Conservation (phyloP, 2,888 invertebrate species). For the Axea sp. region DNA sequence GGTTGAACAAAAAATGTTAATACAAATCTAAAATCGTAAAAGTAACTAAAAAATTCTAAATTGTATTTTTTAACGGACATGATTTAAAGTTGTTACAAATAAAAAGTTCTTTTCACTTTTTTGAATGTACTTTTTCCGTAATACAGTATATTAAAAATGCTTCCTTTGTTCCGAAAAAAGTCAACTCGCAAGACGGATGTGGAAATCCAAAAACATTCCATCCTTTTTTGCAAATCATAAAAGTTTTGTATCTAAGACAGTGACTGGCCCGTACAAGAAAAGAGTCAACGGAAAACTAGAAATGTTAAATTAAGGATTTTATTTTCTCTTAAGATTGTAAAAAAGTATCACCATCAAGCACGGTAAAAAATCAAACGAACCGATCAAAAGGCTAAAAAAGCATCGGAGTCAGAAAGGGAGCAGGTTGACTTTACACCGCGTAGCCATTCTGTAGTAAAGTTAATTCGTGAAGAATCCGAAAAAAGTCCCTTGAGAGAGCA, state of each 20-base stretch:
- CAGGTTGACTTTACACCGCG: slow-evolving; percentile 75
- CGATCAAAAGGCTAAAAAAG: slow-evolving; percentile 47
- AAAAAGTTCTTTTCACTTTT: too few relatives aligned
- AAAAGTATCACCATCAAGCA: slow-evolving; percentile 50
- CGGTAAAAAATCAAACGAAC: slow-evolving; percentile 52
- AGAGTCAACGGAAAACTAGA: slow-evolving; percentile 54
- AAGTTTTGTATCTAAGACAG: slow-evolving; percentile 23
- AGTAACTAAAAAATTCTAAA: too few relatives aligned
- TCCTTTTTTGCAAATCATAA: slow-evolving; percentile 19
- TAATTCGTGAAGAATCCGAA: slow-evolving; percentile 68
- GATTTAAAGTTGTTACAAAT: too few relatives aligned
- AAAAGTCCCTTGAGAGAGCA: slow-evolving; percentile 50
- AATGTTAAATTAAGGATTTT: slow-evolving; percentile 35
- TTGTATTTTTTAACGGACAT: too few relatives aligned
- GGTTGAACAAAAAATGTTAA: too few relatives aligned
- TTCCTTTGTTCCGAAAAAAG: too few relatives aligned
- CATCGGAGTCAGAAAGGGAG: slow-evolving; percentile 57
- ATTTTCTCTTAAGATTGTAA: slow-evolving; percentile 64
- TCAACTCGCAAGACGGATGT: too few relatives aligned
- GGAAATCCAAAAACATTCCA: slow-evolving; percentile 14
- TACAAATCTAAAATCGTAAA: too few relatives aligned
- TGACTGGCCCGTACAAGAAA: slow-evolving; percentile 63
- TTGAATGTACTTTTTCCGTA: too few relatives aligned
- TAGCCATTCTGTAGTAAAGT: slow-evolving; percentile 70
- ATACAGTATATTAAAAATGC: too few relatives aligned